Evolutionary conservation across 53 echinoderm and acorn worm species (phyloP).

Genomic region (Luidia sarsii): DNA sequence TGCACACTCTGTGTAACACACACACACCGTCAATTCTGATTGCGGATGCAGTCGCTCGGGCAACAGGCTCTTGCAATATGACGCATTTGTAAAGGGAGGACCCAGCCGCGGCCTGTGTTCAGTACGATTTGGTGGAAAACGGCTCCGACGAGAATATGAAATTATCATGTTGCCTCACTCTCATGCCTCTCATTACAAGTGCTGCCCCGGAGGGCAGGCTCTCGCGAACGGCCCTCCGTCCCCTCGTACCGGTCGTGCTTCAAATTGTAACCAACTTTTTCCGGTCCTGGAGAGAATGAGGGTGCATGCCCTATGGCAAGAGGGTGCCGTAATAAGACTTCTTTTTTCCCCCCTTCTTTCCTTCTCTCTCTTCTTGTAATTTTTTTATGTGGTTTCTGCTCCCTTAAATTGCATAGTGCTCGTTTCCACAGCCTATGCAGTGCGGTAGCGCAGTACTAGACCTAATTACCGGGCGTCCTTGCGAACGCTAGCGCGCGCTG

Average conservation of each 20-base stretch:
- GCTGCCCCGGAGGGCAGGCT: slow-evolving; percentile 8
- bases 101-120: too few relatives aligned
- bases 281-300: slow-evolving; percentile 33
- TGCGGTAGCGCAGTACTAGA: slow-evolving; percentile 17
- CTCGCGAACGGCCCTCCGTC: neutral
- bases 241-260: slow-evolving; percentile 16
- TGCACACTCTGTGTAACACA: too few relatives aligned
- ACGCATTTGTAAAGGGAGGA: too few relatives aligned
- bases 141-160: slow-evolving; percentile 36
- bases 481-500: slow-evolving; percentile 3
- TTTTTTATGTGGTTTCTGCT: neutral
- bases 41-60: too few relatives aligned
- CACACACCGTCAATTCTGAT: too few relatives aligned
- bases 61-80: too few relatives aligned
- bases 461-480: slow-evolving; percentile 41
- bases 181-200: slow-evolving; percentile 18
- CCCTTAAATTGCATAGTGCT: slow-evolving; percentile 14
- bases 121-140: too few relatives aligned
- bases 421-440: slow-evolving; percentile 7
- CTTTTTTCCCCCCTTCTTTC: neutral
- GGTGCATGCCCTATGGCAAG: slow-evolving; percentile 31
- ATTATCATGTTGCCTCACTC: slow-evolving; percentile 39
- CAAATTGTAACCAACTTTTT: slow-evolving; percentile 53
- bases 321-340: slow-evolving; percentile 10
- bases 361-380: neutral